phyloP scores from a whole-genome alignment of 2,888 invertebrate genomes.

The Hypercompe scribonia region DNA sequence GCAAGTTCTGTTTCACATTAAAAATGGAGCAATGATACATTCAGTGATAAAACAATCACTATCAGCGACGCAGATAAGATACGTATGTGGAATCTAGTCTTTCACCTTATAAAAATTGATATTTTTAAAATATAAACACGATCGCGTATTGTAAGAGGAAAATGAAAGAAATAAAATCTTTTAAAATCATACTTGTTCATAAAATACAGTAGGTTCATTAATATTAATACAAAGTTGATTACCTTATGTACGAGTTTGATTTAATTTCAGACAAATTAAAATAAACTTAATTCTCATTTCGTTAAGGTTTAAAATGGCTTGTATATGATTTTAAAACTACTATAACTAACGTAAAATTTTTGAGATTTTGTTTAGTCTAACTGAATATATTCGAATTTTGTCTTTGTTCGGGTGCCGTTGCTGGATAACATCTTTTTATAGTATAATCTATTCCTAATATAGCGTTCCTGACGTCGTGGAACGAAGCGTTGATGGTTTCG shows the following conservation, averaged over 20 bases:
- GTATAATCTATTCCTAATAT: slow-evolving; percentile 77
- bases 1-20: slow-evolving; percentile 58
- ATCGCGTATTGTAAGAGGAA: slow-evolving; percentile 18
- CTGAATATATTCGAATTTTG: slow-evolving; percentile 65
- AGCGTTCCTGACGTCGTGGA: slow-evolving; percentile 75
- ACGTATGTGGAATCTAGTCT: slow-evolving; percentile 53
- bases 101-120: slow-evolving; percentile 41
- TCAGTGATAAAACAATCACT: slow-evolving; percentile 70
- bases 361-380: slow-evolving; percentile 48
- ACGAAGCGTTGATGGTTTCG: slow-evolving; percentile 69
- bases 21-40: slow-evolving; percentile 74
- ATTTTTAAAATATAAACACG: slow-evolving; percentile 21
- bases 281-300: slow-evolving; percentile 23
- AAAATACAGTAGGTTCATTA: slow-evolving; percentile 38
- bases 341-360: slow-evolving; percentile 3
- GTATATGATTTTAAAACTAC: slow-evolving; percentile 21
- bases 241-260: slow-evolving; percentile 26
- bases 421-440: slow-evolving; percentile 72
- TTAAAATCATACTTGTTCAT: slow-evolving; percentile 35
- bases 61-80: slow-evolving; percentile 74
- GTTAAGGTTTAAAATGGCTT: slow-evolving; percentile 39
- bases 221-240: slow-evolving; percentile 42
- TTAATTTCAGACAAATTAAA: slow-evolving; percentile 31
- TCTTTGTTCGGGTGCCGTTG: slow-evolving; percentile 60
- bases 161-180: slow-evolving; percentile 33